Evolutionary conservation across 2,113 vertebrate genomes (phyloP), one percentile per base, ranked within the genome.

Genomic region (Chionodraco myersi): DNA sequence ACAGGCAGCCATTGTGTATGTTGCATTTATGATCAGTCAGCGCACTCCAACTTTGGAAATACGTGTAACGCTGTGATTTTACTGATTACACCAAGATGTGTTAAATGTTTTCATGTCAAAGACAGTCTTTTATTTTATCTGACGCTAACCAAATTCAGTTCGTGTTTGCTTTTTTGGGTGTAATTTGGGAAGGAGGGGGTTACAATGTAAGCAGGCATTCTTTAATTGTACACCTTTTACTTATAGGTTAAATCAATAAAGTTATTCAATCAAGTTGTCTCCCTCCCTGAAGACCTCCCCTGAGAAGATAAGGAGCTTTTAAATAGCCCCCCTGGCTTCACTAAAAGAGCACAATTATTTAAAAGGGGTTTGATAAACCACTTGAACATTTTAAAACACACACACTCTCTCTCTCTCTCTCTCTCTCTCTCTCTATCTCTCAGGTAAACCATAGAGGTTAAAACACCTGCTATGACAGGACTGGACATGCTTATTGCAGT

Each of bases 1-100:
- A 95, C 95, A 95, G 93, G 87, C 88, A 64, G 75, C 83, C 67
- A 58, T 79, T 88, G 72, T 87, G 86, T 72, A n/a, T 62, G 66
- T 30, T 69, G 73, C 82, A 23, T 83, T 62, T 72, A 56, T 51
- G 69, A 79, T 84, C 88, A 80, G 83, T 72, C 36, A 65, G 59
- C 45, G 14, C 41, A 30, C 48, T 47, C 11, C 5, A 45, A 62
- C 53, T 18, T 68, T 23, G 26, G 4, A 77, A 51, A 66, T 3
- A 12, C n/a, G 45, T 77, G 57, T 44, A 18, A 60, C 67, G 57
- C 47, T 26, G 58, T 41, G 62, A 73, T 54, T 67, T 13, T 44
- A 41, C n/a, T 49, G 45, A 21, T 26, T 8, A 26, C 21, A 64
- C n/a, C 57, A n/a, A 52, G 41, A 23, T 49, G 1, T 44, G 18